phyloP scores from a whole-genome alignment of 2,888 invertebrate genomes.

The Diachrysia chrysitis region DNA sequence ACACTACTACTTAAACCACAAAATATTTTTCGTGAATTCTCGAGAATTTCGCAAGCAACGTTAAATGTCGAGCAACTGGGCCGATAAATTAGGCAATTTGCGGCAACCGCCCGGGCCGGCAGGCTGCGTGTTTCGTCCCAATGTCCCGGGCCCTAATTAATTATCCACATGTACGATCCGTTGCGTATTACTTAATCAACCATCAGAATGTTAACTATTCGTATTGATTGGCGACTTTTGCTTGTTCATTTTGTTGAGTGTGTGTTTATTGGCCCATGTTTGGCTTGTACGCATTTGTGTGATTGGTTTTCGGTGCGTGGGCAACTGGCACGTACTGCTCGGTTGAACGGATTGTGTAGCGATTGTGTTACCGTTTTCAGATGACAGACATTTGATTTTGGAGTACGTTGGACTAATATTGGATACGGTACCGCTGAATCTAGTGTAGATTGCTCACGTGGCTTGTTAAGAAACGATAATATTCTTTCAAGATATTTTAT shows the following conservation, averaged over 20 bases:
- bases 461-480: neutral
- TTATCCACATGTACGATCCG: conserved; percentile 70
- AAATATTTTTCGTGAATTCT: conserved; percentile 45
- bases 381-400: conserved; percentile 20
- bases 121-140: conserved; percentile 58
- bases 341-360: conserved; percentile 26
- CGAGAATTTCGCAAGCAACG: conserved; percentile 37
- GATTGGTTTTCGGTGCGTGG: conserved; percentile 37
- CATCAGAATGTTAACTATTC: conserved; percentile 69
- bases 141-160: conserved; percentile 73
- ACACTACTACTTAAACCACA: neutral
- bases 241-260: conserved; percentile 63
- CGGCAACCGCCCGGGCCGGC: conserved; percentile 57
- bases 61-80: conserved; percentile 62
- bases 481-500: neutral
- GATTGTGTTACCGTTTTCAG: conserved; percentile 15
- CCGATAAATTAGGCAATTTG: conserved; percentile 81
- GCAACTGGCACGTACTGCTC: conserved; percentile 17
- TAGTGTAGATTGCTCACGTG: neutral
- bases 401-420: conserved; percentile 6
- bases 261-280: conserved; percentile 54
- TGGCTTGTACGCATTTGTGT: conserved; percentile 40
- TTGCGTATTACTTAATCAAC: conserved; percentile 73
- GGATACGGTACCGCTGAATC: neutral
- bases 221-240: conserved; percentile 63